Conservation (phyloP, 2,113 vertebrate genomes). For the Guaruba guarouba region DNA sequence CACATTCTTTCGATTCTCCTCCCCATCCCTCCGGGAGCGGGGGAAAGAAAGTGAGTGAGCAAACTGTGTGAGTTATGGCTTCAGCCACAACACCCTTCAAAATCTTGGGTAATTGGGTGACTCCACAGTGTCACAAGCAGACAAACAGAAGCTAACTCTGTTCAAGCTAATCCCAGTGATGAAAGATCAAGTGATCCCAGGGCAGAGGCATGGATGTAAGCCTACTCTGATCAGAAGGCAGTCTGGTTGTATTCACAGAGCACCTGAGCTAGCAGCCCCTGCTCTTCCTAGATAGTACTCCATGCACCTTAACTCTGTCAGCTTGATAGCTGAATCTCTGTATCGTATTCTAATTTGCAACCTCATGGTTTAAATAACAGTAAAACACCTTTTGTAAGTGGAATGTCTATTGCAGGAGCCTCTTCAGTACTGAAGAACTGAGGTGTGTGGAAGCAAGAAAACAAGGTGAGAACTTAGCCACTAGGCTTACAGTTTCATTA, state of each 20-base stretch:
- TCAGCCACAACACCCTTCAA: neutral
- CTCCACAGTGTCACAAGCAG: neutral
- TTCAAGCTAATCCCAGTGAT: neutral
- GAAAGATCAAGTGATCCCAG: neutral
- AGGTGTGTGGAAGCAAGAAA: neutral
- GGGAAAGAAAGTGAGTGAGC: too few relatives aligned
- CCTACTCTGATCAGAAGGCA: neutral
- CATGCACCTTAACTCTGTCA: neutral
- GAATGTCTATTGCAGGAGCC: neutral
- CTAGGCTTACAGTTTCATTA: neutral
- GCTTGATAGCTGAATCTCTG: neutral
- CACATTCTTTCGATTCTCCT: too few relatives aligned
- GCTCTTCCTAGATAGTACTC: neutral
- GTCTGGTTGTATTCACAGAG: neutral
- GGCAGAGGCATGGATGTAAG: neutral
- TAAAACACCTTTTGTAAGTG: neutral
- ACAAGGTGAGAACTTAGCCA: neutral
- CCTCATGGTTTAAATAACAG: neutral
- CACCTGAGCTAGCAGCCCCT: neutral
- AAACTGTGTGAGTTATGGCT: too few relatives aligned
- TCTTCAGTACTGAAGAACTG: neutral
- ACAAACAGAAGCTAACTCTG: neutral
- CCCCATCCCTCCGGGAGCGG: too few relatives aligned
- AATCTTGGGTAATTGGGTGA: neutral
- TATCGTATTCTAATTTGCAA: neutral